Evolutionary conservation across 2,797 vertebrate genomes (phyloP), one percentile per base, ranked within the genome.

Genomic region (Mareca penelope): DNA sequence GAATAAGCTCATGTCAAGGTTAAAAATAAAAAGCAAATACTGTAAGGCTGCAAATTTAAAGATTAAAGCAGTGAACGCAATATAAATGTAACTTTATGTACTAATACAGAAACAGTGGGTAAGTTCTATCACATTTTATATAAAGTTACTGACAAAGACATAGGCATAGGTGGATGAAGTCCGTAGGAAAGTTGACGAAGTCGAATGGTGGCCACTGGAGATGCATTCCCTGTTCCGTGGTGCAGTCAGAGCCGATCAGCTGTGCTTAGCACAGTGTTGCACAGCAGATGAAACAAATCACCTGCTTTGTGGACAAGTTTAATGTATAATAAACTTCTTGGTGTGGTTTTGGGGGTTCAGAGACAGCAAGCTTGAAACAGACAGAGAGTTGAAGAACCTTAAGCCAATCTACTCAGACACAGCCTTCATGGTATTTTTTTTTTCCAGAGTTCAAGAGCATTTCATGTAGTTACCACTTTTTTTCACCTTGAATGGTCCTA

Each of bases 11-110:
- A 64, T 33, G 40, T 24, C 21, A 71, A 67, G 9, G 44, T 77
- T 89, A 73, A 85, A 76, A 92, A 81, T 37, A 65, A 61, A 83
- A 83, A 52, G 19, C 44, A 83, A 91, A 88, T 22, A 71, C 7
- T 48, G 11, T 22, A 71, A 79, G 13, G 29, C 17, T 84, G 15
- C 3, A 86, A 10, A 63, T 88, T 80, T 68, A 78, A 84, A 50
- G 35, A 68, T 85, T 7, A 44, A 1, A 90, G 59, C 24, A 78
- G 40, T 68, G 14, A 81, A 68, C 16, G 44, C 21, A 68, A 11
- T 4, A 12, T 29, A 59, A 37, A 31, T 69, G 26, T n/a, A 75
- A 60, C 0, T 60, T 61, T 68, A 57, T 3, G 6, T 1, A 1
- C 14, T 81, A 35, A 84, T 42, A 7, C 68, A 52, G 55, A 79